Conservation (phyloP, 2,113 vertebrate species). For the Orycteropus afer region DNA sequence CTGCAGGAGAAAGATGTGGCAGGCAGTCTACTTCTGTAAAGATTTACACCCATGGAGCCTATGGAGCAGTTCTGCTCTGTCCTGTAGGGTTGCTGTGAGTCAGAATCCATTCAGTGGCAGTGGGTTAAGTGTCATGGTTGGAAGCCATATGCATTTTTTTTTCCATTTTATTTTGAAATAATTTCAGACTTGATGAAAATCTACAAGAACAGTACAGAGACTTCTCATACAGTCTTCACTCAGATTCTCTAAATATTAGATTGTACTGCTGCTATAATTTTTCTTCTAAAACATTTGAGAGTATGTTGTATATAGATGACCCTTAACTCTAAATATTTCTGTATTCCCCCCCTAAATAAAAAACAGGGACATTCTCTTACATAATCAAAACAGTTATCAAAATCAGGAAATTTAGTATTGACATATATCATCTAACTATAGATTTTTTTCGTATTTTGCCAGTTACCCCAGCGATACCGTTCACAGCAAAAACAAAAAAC, state of each 20-base stretch:
- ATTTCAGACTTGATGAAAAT: slow-evolving; percentile 45
- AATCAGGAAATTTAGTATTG: background rate
- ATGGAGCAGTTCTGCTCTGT: no score
- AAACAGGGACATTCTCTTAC: no score
- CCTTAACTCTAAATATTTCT: background rate
- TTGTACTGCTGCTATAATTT: background rate
- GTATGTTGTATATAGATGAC: background rate
- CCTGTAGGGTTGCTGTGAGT: no score
- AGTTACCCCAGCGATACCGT: no score
- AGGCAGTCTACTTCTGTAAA: no score
- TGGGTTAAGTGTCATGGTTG: background rate
- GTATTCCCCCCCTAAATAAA: background rate
- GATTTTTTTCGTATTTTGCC: no score
- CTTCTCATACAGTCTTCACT: background rate
- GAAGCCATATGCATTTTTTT: background rate
- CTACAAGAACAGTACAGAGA: slow-evolving; percentile 12
- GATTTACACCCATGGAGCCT: no score
- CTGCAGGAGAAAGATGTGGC: no score
- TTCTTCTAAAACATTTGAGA: slow-evolving; percentile 30
- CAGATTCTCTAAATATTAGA: slow-evolving; percentile 18
- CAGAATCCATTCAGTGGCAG: no score
- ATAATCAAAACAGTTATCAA: no score
- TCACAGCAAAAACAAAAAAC: background rate
- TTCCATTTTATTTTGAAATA: background rate
- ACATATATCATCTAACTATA: background rate